Evolutionary conservation across 2,888 invertebrate genomes (phyloP), one percentile per base, ranked within the genome.

Genomic region (Rutpela maculata): DNA sequence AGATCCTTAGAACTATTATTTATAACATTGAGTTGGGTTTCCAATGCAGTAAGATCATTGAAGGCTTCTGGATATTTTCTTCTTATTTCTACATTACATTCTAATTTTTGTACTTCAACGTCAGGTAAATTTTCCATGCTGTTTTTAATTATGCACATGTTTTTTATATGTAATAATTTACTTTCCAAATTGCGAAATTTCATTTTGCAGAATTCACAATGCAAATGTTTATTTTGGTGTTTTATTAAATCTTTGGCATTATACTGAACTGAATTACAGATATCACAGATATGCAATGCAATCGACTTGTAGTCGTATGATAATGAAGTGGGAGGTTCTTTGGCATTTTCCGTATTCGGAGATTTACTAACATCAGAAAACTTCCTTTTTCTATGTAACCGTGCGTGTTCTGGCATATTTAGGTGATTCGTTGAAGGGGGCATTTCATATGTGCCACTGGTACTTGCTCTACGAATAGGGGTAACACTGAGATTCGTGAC

Each of bases 121-220:
- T n/a, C 11, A 19, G 65, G 65, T 11, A 65, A 18, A 35, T 63
- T 35, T 9, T 65, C 43, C 1, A 43, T 65, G 1, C 19, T 10
- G 10, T 79, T 80, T 60, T 83, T 83, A 1, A 84, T 74, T n/a
- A 70, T 17, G 63, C 86, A 86, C 9, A 11, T 17, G n/a, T 68
- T 63, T n/a, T 80, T 69, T 9, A 83, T 38, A 67, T 86, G 86
- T 15, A 80, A 60, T 10, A 78, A 65, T 57, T 84, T 83, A 17
- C 26, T 38, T 10, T 77, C 77, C 35, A 84, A 66, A 0, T 81
- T 76, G 56, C 72, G 76, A 75, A 85, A 85, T 43, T 68, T 75
- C 4, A 31, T 22, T 68, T 79, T 85, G 65, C 86, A 86, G 70
- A 86, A 84, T 50, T 81, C 83, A 71, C 86, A 86, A 26, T 75